Base-by-base conservation (phyloP, 2,888 invertebrate genomes). In the Catocala fraxini region DNA sequence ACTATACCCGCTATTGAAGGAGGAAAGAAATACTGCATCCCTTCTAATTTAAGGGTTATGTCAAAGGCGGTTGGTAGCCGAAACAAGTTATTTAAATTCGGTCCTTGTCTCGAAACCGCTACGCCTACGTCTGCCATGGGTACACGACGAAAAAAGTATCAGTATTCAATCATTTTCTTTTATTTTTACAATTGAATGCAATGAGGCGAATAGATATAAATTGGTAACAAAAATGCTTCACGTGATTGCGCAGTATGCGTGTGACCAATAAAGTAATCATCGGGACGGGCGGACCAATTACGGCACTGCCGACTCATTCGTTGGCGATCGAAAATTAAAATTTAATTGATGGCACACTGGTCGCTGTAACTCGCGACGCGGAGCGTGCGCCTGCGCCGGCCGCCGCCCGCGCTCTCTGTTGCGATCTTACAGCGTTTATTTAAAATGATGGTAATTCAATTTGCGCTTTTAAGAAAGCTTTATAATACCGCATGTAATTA, bases 81-180 rank as follows among this genome's bases (percentile, higher is more conserved):
- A 88, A 93, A 92, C 93, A 83, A 89, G 93, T 92, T 93, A 92
- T 93, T 92, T 87, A 92, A 92, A 92, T 92, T 87, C 81, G 81
- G 80, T 76, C 81, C 84, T 85, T 85, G 85, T 79, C 81, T 81
- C 79, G 74, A 79, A 79, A 78, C 81, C 78, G 82, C 80, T 82
- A 84, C 88, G 84, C 85, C 87, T 86, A 85, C 87, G 81, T 77
- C 73, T 69, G 73, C 75, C 73, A 71, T 74, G 70, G 73, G 71
- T 68, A 67, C 63, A 72, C 64, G 59, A 53, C 25, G 56, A 59
- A 15, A 42, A 51, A 53, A 57, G 35, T 33, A 4, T 49, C 54
- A 58, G 51, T 53, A 51, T 58, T 69, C 43, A 34, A 25, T n/a
- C 10, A 13, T 52, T 67, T 64, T 59, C 63, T 68, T 77, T 79